Evolutionary conservation across 2,797 vertebrate genomes (phyloP), one percentile per base, ranked within the genome.

Genomic region (Premnoplex brunnescens): DNA sequence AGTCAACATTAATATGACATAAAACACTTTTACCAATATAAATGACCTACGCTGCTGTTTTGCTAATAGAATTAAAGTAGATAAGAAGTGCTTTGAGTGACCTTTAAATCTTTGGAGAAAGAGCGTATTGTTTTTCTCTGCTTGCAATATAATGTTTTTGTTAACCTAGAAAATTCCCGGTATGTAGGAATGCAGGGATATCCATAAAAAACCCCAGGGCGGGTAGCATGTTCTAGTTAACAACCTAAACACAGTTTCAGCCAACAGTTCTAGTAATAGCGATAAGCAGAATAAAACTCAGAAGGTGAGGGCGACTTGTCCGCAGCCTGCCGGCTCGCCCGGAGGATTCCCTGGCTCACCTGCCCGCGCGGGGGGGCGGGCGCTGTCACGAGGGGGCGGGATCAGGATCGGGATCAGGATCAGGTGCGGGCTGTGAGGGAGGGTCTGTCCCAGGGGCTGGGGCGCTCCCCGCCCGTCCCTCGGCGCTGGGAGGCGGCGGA

Each of bases 351-450:
- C 37, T 0, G 72, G 24, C 77, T 66, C 88, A 91, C 85, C 88
- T 95, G 88, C 71, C 66, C n/a, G n/a, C 19, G 11, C 10, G 55
- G 41, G 63, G 69, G 48, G 63, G 71, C 32, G 28, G 30, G 19
- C 23, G 36, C 63, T 22, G 56, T 92, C 95, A 96, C 43, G 62
- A 27, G 91, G 82, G 81, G 39, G 77, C 79, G 72, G 72, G 43
- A 44, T 44, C 46, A 26, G 55, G 18, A 36, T 5, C 34, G 16
- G 44, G 36, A 7, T 9, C 14, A 18, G 36, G 9, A 66, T 4
- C 41, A 7, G 36, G 21, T 72, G 19, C 19, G 21, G 39, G 39
- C 11, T 16, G 14, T 16, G 23, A 22, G 30, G 63, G 15, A 58
- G 28, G 30, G 30, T 19, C 51, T 30, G 19, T 14, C 34, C 20